Evolutionary conservation across 2,113 vertebrate genomes (phyloP), one percentile per base, ranked within the genome.

Genomic region (Hylia prasina): DNA sequence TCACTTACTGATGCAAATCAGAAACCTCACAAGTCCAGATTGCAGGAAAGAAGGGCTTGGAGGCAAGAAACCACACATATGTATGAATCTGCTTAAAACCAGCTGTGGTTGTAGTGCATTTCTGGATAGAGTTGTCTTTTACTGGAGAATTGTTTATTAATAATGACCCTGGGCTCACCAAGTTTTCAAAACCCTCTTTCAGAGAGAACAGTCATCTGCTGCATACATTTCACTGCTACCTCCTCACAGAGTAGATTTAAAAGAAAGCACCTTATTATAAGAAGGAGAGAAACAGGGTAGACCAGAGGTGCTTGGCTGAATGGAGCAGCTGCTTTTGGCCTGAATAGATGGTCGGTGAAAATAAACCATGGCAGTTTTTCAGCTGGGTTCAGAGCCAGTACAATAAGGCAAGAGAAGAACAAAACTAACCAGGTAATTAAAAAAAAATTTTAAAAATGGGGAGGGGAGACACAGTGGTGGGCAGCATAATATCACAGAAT

Each of bases 181-280:
- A 51, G n/a, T 85, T 87, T 88, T 94, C 79, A 90, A 89, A 96
- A 70, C 11, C 40, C 7, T 24, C 33, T 87, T 93, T 89, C 54
- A 71, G 48, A 72, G 18, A 39, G 20, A 48, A 21, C 13, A 51
- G 21, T 95, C 87, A 25, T 93, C 85, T 80, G 40, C 82, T 78
- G 51, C 54, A 35, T 68, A 19, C 40, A 73, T 87, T 96, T 82
- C 85, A 70, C 54, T 51, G 0, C 58, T 69, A 31, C 45, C 39
- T 69, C 58, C 56, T 77, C 47, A 42, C 63, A 53, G 73, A 0
- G 0, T 58, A 70, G 33, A 2, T 86, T 93, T 83, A 83, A 82
- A 93, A 95, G 69, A 93, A 95, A 88, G 25, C 27, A 63, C 58
- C 78, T 94, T 94, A 82, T 94, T 93, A 90, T 80, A 82, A n/a